Percentiles rank a stretch among this genome's conserved stretches.
Conservation (phyloP, 2,113 vertebrate species). For the Gopherus flavomarginatus region DNA sequence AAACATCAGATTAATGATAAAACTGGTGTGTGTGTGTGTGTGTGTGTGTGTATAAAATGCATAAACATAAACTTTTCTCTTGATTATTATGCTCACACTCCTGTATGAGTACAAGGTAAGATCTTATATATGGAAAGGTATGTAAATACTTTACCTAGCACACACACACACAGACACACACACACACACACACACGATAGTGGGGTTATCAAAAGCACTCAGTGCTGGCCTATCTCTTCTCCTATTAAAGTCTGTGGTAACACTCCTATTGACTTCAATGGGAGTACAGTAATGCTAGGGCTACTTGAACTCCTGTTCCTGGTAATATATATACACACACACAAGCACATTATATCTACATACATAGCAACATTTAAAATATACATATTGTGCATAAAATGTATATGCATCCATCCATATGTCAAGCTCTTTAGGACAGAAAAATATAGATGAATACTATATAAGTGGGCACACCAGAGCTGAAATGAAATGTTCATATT, state of each 20-base stretch:
- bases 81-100: background rate
- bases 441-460: constrained; percentile 34
- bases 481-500: background rate
- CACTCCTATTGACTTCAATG: background rate
- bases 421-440: constrained; percentile 11
- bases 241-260: background rate
- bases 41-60: background rate
- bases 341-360: background rate
- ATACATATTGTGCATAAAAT: background rate
- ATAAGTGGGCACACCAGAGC: constrained; percentile 15
- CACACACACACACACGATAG: background rate
- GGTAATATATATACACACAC: background rate
- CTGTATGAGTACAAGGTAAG: background rate
- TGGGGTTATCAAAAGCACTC: constrained; percentile 16
- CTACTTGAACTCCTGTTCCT: background rate
- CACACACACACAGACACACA: background rate
- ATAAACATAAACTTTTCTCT: background rate
- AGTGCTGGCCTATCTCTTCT: background rate
- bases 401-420: constrained; percentile 5
- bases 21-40: background rate
- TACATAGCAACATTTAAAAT: background rate
- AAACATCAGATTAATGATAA: constrained; percentile 34
- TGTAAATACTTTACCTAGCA: background rate
- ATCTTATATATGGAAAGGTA: background rate
- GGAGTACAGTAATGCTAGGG: background rate